Percentiles rank a stretch among this genome's conserved stretches.
Evolutionary conservation across 2,113 vertebrate genomes (phyloP).

Genomic region (Campylorhamphus procurvoides): DNA sequence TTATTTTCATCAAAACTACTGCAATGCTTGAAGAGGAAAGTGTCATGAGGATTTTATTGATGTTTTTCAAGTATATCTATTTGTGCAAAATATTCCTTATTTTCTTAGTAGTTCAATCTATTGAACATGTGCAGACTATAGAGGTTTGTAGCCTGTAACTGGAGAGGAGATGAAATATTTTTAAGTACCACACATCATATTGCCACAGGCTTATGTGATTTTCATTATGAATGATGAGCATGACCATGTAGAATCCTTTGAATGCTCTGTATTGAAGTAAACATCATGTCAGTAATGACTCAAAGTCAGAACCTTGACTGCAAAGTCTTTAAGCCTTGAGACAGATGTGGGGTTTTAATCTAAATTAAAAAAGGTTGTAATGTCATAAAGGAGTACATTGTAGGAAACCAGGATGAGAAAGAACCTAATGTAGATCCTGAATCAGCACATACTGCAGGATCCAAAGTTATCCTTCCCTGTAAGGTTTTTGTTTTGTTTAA

Average conservation of each 20-base stretch:
- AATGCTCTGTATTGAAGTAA: neutral
- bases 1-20: neutral
- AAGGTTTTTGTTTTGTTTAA: neutral
- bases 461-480: neutral
- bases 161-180: neutral
- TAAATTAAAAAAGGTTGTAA: neutral
- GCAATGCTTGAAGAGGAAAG: neutral
- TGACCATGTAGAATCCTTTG: neutral
- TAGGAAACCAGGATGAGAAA: neutral
- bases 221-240: neutral
- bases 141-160: neutral
- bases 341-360: neutral
- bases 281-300: neutral
- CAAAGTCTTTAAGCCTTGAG: neutral
- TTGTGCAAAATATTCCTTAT: neutral
- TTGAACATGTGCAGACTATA: neutral
- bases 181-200: neutral
- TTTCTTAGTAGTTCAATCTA: neutral
- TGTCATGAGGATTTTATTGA: neutral
- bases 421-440: neutral
- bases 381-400: neutral
- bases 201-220: neutral
- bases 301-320: neutral
- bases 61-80: neutral
- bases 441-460: fast-evolving